These are phyloP conservation scores for Parnassius glacialis DNA, from an alignment of 2,888 invertebrate species.

Conservation along the genomic window DNA sequence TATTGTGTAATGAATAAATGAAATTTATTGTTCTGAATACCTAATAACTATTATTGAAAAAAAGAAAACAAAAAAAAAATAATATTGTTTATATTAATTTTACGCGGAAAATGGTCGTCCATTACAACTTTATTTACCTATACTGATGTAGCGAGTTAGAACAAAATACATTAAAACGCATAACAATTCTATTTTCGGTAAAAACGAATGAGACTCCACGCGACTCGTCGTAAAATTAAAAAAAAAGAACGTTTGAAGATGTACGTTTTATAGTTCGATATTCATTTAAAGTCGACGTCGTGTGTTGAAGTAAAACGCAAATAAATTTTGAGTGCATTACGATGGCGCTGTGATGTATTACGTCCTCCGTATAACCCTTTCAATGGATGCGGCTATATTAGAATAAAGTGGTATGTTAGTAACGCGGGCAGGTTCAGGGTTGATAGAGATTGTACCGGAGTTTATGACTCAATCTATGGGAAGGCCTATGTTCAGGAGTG, in stretches of 20 bases:
- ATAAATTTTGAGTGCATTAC: slow-evolving; percentile 75
- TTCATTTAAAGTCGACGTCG: slow-evolving; percentile 49
- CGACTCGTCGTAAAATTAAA: slow-evolving; percentile 41
- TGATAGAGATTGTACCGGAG: neutral
- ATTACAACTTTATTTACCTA: neutral
- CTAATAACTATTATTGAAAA: too few species aligned
- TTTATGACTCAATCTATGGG: too few species aligned
- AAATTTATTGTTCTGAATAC: too few species aligned
- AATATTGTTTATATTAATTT: too few species aligned
- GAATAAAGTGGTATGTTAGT: slow-evolving; percentile 18
- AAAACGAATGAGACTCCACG: slow-evolving; percentile 46
- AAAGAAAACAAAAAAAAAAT: too few species aligned
- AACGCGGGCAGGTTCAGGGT: slow-evolving; percentile 12
- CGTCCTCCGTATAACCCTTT: slow-evolving; percentile 68
- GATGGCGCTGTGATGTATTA: slow-evolving; percentile 62
- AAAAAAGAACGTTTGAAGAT: slow-evolving; percentile 45
- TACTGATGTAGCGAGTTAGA: slow-evolving; percentile 4
- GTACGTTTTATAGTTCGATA: slow-evolving; percentile 52
- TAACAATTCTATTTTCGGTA: slow-evolving; percentile 48
- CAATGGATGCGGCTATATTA: slow-evolving; percentile 35
- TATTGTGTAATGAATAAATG: too few species aligned
- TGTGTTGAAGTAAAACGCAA: slow-evolving; percentile 66
- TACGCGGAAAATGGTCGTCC: neutral
- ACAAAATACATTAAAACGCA: slow-evolving; percentile 29
- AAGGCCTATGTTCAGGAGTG: too few species aligned